phyloP scores from a whole-genome alignment of 2,888 invertebrate genomes.

The Lobophora halterata region DNA sequence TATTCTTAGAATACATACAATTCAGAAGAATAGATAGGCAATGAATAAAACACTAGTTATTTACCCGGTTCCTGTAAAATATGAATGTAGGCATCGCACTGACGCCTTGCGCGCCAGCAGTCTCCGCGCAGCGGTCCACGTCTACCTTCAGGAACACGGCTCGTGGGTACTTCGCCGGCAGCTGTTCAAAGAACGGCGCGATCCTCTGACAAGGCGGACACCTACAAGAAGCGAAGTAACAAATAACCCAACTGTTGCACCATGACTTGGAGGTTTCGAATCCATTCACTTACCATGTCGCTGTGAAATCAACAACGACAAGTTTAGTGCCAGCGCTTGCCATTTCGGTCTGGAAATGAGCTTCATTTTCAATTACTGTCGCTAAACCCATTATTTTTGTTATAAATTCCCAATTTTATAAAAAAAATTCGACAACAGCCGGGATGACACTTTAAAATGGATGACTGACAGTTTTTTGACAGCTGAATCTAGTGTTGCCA shows the following conservation, averaged over 20 bases:
- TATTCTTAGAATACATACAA: too few relatives aligned
- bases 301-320: conserved; percentile 97
- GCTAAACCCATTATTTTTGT: conserved; percentile 77
- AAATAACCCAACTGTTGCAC: conserved; percentile 33
- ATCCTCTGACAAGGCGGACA: conserved; percentile 98
- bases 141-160: conserved; percentile 97
- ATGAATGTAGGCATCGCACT: conserved; percentile 99
- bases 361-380: conserved; percentile 85
- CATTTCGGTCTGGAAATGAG: conserved; percentile 92
- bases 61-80: conserved; percentile 92
- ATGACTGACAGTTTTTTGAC: conserved; percentile 20
- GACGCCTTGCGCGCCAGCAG: conserved; percentile 93
- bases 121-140: conserved; percentile 95
- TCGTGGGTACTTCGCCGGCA: conserved; percentile 92
- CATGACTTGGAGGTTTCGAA: conserved; percentile 60
- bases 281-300: conserved; percentile 88
- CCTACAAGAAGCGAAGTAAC: conserved; percentile 75
- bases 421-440: conserved; percentile 47
- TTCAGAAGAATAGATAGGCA: too few relatives aligned
- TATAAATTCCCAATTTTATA: conserved; percentile 27
- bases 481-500: conserved; percentile 1
- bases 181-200: conserved; percentile 94
- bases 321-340: conserved; percentile 91
- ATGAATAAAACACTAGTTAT: neutral
- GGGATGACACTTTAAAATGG: conserved; percentile 53